These are phyloP conservation scores for Fratercula arctica DNA, from an alignment of 2,797 vertebrate species.

Conservation along the genomic window DNA sequence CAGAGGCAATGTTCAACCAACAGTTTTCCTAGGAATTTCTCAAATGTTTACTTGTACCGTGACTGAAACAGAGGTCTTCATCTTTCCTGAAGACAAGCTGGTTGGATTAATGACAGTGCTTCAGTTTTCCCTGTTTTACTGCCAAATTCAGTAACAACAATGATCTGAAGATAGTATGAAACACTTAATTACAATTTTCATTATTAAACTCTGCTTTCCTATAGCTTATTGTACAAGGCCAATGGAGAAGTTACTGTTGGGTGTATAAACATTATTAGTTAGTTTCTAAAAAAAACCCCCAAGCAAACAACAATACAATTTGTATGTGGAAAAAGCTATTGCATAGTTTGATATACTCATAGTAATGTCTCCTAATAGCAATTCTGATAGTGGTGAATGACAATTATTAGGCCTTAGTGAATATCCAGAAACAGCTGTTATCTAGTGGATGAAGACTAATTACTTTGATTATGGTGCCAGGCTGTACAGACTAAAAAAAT, in stretches of 20 bases:
- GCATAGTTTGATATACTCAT: background rate
- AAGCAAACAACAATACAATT: background rate
- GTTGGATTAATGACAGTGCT: background rate
- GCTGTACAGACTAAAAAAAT: background rate
- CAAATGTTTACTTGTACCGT: background rate
- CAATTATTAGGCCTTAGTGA: background rate
- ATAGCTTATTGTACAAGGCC: background rate
- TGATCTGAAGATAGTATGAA: background rate
- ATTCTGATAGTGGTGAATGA: background rate
- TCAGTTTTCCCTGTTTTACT: background rate
- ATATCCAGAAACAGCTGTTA: background rate
- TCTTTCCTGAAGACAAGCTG: background rate
- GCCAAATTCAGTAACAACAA: background rate
- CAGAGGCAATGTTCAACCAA: background rate
- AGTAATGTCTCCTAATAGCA: background rate
- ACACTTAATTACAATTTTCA: background rate
- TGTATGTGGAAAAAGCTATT: background rate
- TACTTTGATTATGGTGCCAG: background rate
- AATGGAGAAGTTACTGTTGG: background rate
- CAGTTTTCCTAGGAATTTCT: background rate
- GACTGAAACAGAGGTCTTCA: background rate
- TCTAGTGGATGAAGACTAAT: slow-evolving; percentile 18
- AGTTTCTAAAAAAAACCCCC: background rate
- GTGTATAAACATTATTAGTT: background rate
- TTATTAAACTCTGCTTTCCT: background rate